Conservation (phyloP, 2,113 vertebrate species). For the Paratilapia polleni region DNA sequence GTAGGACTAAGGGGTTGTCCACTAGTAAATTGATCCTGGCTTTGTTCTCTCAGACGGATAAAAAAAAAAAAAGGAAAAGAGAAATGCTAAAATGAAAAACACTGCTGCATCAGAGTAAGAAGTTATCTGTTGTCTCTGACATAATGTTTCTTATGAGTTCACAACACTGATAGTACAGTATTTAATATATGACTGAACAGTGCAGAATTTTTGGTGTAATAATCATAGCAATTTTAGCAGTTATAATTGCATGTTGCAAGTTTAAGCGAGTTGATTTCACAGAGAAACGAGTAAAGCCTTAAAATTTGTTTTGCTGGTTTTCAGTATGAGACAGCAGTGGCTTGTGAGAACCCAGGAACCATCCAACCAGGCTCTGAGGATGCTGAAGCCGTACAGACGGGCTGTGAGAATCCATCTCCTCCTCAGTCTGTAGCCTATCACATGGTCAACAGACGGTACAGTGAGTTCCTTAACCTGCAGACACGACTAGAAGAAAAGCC, state of each 20-base stretch:
- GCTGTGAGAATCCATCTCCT: conserved; percentile 52
- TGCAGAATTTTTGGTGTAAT: too few species aligned
- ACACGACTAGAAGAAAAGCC: conserved; percentile 93
- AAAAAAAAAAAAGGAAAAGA: not conserved
- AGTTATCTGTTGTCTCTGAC: too few species aligned
- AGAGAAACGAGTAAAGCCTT: not conserved
- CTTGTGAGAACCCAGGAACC: conserved; percentile 77
- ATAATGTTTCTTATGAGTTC: too few species aligned
- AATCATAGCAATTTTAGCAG: too few species aligned
- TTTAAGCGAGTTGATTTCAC: fast-evolving
- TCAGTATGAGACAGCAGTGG: conserved; percentile 94
- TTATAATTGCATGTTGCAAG: too few species aligned
- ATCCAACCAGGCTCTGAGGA: conserved; percentile 55
- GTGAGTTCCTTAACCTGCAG: conserved; percentile 97
- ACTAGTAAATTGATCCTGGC: not conserved
- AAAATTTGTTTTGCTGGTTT: not conserved
- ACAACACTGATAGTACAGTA: too few species aligned
- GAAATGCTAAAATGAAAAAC: not conserved
- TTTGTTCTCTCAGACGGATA: not conserved
- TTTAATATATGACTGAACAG: too few species aligned
- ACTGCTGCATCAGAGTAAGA: too few species aligned
- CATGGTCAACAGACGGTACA: conserved; percentile 96
- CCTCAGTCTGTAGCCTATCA: conserved; percentile 92
- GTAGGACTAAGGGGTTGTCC: not conserved
- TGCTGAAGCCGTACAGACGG: not conserved